Evolutionary conservation across 2,797 vertebrate genomes (phyloP).

Genomic region (Pelochelys cantorii): DNA sequence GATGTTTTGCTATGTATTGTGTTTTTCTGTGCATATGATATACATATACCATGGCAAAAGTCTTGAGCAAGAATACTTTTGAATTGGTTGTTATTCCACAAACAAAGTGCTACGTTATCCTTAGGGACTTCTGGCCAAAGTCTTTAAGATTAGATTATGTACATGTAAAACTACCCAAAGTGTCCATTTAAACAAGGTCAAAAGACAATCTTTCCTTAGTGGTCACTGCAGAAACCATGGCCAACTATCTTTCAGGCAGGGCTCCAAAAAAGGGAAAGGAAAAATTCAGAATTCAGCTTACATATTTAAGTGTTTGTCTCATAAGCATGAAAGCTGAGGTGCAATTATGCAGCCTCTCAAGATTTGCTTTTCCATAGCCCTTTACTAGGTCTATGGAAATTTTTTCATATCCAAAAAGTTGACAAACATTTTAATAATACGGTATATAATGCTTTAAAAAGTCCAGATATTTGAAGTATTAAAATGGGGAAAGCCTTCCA

Average conservation of each 20-base stretch:
- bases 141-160: slow-evolving; percentile 56
- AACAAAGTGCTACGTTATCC: neutral
- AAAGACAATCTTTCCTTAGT: slow-evolving; percentile 57
- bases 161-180: slow-evolving; percentile 35
- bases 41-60: neutral
- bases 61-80: slow-evolving; percentile 18
- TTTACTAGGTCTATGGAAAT: slow-evolving; percentile 53
- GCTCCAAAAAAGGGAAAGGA: slow-evolving; percentile 44
- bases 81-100: slow-evolving; percentile 24
- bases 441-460: neutral
- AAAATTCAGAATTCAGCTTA: slow-evolving; percentile 59
- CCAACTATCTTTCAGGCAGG: slow-evolving; percentile 53
- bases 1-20: neutral
- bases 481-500: neutral
- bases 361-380: slow-evolving; percentile 53
- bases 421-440: slow-evolving; percentile 24
- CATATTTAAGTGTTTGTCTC: slow-evolving; percentile 44
- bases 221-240: slow-evolving; percentile 52
- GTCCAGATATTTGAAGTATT: neutral
- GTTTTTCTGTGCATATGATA: neutral
- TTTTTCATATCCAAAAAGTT: slow-evolving; percentile 49
- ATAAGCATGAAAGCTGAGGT: slow-evolving; percentile 58
- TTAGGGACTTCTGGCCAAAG: slow-evolving; percentile 46
- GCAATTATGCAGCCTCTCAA: slow-evolving; percentile 49
- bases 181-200: slow-evolving; percentile 40